phyloP scores from a whole-genome alignment of 2,888 invertebrate species.

The Coenonympha glycerion region DNA sequence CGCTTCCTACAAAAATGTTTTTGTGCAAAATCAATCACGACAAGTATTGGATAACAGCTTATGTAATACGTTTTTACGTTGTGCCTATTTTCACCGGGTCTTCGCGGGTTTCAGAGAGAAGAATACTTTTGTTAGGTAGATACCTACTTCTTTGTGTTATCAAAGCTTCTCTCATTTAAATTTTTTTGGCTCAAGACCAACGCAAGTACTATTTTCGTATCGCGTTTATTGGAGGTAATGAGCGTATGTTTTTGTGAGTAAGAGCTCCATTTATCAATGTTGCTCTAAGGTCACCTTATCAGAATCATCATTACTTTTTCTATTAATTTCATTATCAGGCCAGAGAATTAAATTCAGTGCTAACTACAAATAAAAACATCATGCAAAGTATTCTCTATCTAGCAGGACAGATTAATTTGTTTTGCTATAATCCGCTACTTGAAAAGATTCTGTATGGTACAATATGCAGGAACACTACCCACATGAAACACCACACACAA shows the following conservation, averaged over 20 bases:
- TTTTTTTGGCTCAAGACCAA: conserved; percentile 3
- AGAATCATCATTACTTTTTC: too few relatives aligned
- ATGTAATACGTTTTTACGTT: background rate
- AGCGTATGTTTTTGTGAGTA: background rate
- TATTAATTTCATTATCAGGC: too few relatives aligned
- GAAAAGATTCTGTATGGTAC: too few relatives aligned
- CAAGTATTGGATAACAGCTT: background rate
- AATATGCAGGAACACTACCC: too few relatives aligned
- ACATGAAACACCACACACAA: too few relatives aligned
- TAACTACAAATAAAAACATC: too few relatives aligned
- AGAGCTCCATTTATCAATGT: background rate
- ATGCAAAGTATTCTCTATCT: too few relatives aligned
- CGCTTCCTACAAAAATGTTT: background rate
- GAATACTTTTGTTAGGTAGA: background rate
- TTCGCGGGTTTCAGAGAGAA: background rate
- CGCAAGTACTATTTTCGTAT: background rate
- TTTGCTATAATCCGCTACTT: too few relatives aligned
- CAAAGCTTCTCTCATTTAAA: background rate
- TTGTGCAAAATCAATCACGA: background rate
- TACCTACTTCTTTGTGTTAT: background rate
- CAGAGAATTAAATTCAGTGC: too few relatives aligned
- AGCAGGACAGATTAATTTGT: too few relatives aligned
- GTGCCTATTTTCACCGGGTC: background rate
- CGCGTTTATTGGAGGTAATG: background rate
- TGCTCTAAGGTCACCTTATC: background rate